Evolutionary conservation across 2,113 vertebrate species (phyloP).

Genomic region (Mus pahari): DNA sequence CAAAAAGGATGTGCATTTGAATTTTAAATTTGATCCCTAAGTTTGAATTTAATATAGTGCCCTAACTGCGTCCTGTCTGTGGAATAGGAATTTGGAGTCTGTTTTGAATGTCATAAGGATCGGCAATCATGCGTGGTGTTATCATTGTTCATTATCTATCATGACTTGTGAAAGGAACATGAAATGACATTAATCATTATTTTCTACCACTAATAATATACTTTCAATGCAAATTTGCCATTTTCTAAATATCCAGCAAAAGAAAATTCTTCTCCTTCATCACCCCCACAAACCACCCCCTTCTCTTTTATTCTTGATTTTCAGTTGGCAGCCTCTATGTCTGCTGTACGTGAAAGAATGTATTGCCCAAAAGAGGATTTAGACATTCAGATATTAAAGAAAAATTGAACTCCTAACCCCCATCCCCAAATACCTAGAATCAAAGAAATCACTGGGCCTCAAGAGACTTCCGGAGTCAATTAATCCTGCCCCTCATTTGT

Average conservation of each 20-base stretch:
- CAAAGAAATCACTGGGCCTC: conserved; percentile 18
- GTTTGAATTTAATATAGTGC: conserved; percentile 79
- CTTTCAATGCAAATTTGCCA: conserved; percentile 78
- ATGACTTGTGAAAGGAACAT: conserved; percentile 79
- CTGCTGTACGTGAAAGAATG: conserved; percentile 45
- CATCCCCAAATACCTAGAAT: conserved; percentile 24
- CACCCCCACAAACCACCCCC: conserved; percentile 42
- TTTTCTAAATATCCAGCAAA: conserved; percentile 75
- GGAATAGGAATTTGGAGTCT: conserved; percentile 75
- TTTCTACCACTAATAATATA: conserved; percentile 79
- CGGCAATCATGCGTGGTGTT: conserved; percentile 80
- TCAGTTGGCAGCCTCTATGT: conserved; percentile 42
- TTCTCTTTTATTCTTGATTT: conserved; percentile 68
- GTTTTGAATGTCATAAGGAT: conserved; percentile 82
- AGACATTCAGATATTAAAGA: conserved; percentile 14
- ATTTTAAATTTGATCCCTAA: conserved; percentile 82
- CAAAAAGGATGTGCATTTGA: conserved; percentile 80
- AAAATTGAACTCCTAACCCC: conserved; percentile 60
- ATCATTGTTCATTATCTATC: conserved; percentile 81
- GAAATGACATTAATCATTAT: conserved; percentile 82
- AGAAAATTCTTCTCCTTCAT: conserved; percentile 68
- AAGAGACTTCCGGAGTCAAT: neutral
- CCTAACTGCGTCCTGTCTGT: conserved; percentile 74
- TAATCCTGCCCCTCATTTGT: neutral
- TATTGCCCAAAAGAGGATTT: conserved; percentile 37